Evolutionary conservation across 2,113 vertebrate species (phyloP).

Genomic region (Ranitomeya imitator): DNA sequence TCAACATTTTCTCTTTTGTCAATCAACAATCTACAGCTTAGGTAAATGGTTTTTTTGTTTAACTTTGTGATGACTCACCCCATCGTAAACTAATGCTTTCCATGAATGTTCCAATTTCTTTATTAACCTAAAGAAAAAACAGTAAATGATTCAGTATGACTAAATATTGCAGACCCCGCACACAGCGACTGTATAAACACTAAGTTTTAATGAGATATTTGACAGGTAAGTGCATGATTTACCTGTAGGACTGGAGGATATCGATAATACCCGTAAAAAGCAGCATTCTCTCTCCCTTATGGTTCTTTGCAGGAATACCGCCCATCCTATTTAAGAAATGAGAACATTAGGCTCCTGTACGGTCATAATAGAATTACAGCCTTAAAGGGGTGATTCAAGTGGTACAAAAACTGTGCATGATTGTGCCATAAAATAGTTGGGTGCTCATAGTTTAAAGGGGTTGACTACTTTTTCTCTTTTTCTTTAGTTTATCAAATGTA

Average conservation of each 20-base stretch:
- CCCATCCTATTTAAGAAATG: constrained; percentile 83
- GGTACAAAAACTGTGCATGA: background rate
- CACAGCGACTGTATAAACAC: constrained; percentile 4
- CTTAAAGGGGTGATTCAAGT: background rate
- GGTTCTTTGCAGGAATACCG: constrained; percentile 94
- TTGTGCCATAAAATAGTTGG: no score
- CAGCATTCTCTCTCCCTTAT: constrained; percentile 92
- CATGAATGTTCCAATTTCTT: constrained; percentile 99
- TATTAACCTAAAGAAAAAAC: constrained; percentile 81
- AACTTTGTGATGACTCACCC: constrained; percentile 75
- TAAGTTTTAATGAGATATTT: no score
- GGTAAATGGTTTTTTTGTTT: background rate
- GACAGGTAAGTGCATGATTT: constrained; percentile 53
- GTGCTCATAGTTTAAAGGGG: no score
- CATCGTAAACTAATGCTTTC: constrained; percentile 98
- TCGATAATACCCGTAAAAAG: constrained; percentile 98
- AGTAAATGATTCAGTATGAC: background rate
- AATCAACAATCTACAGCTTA: background rate
- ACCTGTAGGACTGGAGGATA: constrained; percentile 97
- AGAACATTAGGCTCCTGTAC: background rate
- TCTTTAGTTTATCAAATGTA: no score
- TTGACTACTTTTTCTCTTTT: no score
- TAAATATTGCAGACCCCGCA: background rate
- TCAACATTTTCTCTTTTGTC: background rate
- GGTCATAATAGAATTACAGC: background rate